A percentile compares a stretch with the other conserved stretches of the same genome.
Evolutionary conservation across 2,113 vertebrate species (phyloP).

Genomic region (Dunckerocampus dactyliophorus): DNA sequence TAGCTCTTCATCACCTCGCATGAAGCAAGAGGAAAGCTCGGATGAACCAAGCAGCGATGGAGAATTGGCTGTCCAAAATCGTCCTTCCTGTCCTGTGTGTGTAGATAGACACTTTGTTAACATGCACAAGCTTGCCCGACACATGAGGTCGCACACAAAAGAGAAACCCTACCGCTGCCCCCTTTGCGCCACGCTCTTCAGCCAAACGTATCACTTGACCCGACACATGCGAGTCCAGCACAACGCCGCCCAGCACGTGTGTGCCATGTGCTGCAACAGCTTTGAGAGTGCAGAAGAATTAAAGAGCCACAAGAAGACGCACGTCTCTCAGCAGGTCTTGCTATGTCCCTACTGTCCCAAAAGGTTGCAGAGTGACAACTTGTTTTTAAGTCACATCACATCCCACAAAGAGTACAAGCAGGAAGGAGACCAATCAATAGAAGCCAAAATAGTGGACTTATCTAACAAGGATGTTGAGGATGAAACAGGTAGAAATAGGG

Average conservation of each 20-base stretch:
- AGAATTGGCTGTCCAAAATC: slow-evolving; percentile 22
- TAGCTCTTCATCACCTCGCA: background rate
- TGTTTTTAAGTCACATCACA: slow-evolving; percentile 16
- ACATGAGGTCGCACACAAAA: slow-evolving; percentile 59
- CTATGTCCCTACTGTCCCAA: slow-evolving; percentile 22
- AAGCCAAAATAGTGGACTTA: background rate
- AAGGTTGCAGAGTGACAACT: background rate
- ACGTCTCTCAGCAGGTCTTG: slow-evolving; percentile 5
- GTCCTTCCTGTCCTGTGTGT: slow-evolving; percentile 46
- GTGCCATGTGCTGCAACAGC: slow-evolving; percentile 41
- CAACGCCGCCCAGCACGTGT: slow-evolving; percentile 32
- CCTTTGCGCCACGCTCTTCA: slow-evolving; percentile 35
- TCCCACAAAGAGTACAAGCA: slow-evolving; percentile 4
- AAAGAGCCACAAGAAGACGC: slow-evolving; percentile 47
- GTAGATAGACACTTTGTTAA: slow-evolving; percentile 24
- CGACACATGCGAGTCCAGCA: slow-evolving; percentile 57
- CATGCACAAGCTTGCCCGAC: slow-evolving; percentile 47
- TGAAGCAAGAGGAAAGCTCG: background rate
- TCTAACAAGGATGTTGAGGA: background rate
- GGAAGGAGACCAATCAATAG: too few species aligned
- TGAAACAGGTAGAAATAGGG: background rate
- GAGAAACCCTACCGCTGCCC: slow-evolving; percentile 61
- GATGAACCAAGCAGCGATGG: background rate
- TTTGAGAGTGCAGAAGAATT: slow-evolving; percentile 21
- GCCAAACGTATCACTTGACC: slow-evolving; percentile 60